Conservation (phyloP, 2,113 vertebrate species). For the Amazona vittata region DNA sequence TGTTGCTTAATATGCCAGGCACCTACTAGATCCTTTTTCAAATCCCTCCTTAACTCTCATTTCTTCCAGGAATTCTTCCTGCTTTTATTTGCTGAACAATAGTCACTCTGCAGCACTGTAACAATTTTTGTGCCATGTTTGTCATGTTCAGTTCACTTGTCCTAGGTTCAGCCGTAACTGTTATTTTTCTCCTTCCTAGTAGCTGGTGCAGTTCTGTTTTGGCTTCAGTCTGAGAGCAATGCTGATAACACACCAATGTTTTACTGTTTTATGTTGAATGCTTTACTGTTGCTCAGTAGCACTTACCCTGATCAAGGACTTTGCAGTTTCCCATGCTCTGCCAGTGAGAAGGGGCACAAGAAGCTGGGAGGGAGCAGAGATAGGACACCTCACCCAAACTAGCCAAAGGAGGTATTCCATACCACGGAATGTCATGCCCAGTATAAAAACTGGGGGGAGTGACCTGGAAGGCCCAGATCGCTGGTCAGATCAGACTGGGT, state of each 20-base stretch:
- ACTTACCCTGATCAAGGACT: neutral
- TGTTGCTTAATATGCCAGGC: neutral
- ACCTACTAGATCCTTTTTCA: neutral
- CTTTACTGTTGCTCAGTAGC: neutral
- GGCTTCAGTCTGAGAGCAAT: neutral
- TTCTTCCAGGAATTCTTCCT: conserved; percentile 5
- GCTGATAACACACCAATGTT: neutral
- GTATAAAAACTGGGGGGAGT: neutral
- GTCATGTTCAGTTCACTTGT: neutral
- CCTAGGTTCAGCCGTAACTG: neutral
- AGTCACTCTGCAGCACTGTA: neutral
- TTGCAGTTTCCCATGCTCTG: neutral
- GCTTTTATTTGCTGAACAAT: neutral
- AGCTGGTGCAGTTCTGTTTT: neutral
- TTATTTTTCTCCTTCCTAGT: neutral
- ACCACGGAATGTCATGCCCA: neutral
- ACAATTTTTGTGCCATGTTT: neutral
- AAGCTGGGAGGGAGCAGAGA: neutral
- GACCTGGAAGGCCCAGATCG: neutral
- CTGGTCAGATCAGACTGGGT: neutral
- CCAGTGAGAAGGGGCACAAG: neutral
- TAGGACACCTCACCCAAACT: neutral
- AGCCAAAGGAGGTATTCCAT: neutral
- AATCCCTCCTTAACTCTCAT: neutral
- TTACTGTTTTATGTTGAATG: neutral